phyloP scores from a whole-genome alignment of 53 echinoderm and acorn worm genomes.

The Stichopus horrens region DNA sequence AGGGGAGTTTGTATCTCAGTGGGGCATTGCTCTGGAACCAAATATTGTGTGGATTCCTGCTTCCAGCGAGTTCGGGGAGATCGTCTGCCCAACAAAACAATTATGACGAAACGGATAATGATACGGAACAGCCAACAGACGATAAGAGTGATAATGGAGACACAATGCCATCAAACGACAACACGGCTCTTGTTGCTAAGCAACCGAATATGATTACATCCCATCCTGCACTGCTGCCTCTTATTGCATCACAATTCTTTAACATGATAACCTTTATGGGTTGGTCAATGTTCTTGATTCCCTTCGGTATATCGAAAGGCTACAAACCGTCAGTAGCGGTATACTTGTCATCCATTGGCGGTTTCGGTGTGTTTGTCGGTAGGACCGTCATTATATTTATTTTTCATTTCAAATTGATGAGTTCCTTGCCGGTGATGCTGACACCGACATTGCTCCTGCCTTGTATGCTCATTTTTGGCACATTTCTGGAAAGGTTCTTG shows the following conservation, averaged over 20 bases:
- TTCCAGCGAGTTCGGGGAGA: not conserved
- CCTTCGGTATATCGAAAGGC: constrained; percentile 8
- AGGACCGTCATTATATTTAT: not conserved
- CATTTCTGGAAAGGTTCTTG: not conserved
- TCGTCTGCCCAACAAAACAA: not conserved
- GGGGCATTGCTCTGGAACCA: constrained; percentile 14
- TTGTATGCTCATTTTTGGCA: not conserved
- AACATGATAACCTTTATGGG: not conserved
- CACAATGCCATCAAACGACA: no score
- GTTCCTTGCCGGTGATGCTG: not conserved
- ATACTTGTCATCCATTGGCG: not conserved
- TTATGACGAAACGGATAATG: not conserved
- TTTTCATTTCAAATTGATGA: not conserved
- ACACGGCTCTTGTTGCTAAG: no score
- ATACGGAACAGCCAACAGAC: not conserved
- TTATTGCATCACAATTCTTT: not conserved
- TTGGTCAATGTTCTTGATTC: constrained; percentile 2
- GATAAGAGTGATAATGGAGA: not conserved
- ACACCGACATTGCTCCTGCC: not conserved
- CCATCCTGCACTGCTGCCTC: not conserved
- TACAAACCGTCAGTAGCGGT: not conserved
- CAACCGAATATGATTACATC: not conserved
- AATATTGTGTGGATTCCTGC: not conserved
- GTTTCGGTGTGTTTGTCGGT: not conserved
- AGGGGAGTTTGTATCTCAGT: not conserved